A percentile compares a stretch with the other conserved stretches of the same genome.
Evolutionary conservation across 1,140 invertebrate genomes (phyloP).

Genomic region (Drosophila littoralis): DNA sequence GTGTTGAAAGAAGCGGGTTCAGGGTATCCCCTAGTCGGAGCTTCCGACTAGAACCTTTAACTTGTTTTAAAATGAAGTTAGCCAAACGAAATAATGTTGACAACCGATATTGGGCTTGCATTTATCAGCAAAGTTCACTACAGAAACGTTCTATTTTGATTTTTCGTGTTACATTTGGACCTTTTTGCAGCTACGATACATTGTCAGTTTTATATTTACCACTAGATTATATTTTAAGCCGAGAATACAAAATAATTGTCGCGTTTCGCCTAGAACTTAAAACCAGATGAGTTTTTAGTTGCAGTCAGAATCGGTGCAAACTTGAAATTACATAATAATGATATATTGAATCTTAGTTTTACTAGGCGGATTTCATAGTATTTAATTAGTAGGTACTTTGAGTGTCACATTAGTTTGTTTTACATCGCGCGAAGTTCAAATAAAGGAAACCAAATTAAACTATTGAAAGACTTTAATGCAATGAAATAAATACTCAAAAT

Average conservation of each 20-base stretch:
- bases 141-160: conserved; percentile 38
- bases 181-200: conserved; percentile 43
- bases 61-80: conserved; percentile 2
- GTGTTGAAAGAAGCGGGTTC: too few relatives aligned
- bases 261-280: background rate
- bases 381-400: conserved; percentile 57
- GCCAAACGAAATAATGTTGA: background rate
- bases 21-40: too few relatives aligned
- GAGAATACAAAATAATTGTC: background rate
- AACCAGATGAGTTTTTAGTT: conserved; percentile 6
- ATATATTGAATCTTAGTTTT: conserved; percentile 27
- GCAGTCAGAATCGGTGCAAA: conserved; percentile 38
- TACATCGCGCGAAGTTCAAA: background rate
- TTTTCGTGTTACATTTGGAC: conserved; percentile 34
- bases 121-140: conserved; percentile 28
- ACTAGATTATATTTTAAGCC: conserved; percentile 8
- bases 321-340: conserved; percentile 16
- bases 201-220: conserved; percentile 14
- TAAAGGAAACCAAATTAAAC: background rate
- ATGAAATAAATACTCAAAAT: background rate
- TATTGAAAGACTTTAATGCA: background rate
- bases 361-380: conserved; percentile 38
- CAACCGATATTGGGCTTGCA: background rate
- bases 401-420: conserved; percentile 50
- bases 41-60: too few relatives aligned